Conservation (phyloP, 1,140 invertebrate species). For the Drosophila orena region DNA sequence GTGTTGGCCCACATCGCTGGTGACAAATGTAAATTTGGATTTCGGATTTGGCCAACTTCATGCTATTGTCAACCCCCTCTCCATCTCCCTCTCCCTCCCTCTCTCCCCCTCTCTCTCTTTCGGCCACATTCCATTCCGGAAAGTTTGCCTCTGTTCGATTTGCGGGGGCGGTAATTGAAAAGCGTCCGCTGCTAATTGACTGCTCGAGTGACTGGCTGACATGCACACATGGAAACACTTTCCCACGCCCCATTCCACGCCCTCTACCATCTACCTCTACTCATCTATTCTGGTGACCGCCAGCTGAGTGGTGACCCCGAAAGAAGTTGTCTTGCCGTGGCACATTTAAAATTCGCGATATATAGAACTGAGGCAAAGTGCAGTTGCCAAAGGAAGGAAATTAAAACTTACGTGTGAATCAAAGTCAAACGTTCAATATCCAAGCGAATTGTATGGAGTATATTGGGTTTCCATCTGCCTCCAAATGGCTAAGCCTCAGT, state of each 20-base stretch:
- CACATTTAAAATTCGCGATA: conserved; percentile 27
- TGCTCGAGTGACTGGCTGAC: conserved; percentile 51
- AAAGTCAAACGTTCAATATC: no score
- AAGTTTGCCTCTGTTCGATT: conserved; percentile 19
- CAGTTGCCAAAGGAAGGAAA: neutral
- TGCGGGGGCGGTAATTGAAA: conserved; percentile 44
- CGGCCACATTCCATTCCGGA: no score
- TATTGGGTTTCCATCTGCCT: no score
- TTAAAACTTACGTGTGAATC: no score
- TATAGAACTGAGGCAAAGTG: conserved; percentile 2
- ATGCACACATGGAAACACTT: conserved; percentile 48
- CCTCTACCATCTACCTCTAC: no score
- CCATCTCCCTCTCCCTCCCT: no score
- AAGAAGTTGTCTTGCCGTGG: conserved; percentile 17
- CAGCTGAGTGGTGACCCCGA: conserved; percentile 19
- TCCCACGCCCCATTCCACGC: conserved; percentile 2
- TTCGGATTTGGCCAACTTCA: conserved; percentile 6
- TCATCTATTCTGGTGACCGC: neutral
- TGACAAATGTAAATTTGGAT: conserved; percentile 50
- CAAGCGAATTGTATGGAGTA: no score
- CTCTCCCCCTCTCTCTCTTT: neutral
- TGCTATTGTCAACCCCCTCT: neutral
- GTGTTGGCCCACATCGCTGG: conserved; percentile 43
- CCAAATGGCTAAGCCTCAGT: no score
- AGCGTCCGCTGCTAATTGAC: conserved; percentile 54